phyloP scores from a whole-genome alignment of 2,888 invertebrate species.

The Drosophila picticornis region DNA sequence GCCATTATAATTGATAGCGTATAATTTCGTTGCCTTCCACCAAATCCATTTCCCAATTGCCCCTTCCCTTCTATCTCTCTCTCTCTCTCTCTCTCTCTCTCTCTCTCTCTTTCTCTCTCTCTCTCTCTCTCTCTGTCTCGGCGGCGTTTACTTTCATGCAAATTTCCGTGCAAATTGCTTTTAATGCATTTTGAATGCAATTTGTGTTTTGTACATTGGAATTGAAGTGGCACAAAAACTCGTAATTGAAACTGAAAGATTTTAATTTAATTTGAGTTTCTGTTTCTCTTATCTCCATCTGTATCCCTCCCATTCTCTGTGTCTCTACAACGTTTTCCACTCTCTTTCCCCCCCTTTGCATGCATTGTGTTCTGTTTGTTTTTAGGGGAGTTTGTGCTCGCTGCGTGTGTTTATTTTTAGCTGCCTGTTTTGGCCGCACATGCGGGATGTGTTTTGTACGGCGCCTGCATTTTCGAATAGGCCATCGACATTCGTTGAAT shows the following conservation, averaged over 20 bases:
- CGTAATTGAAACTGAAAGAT: conserved; percentile 82
- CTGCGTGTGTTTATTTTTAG: conserved; percentile 58
- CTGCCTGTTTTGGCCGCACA: conserved; percentile 38
- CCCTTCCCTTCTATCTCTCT: conserved; percentile 20
- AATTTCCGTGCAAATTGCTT: conserved; percentile 82
- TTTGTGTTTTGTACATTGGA: conserved; percentile 80
- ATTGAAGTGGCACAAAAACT: conserved; percentile 82
- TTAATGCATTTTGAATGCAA: conserved; percentile 82
- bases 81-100: conserved; percentile 33
- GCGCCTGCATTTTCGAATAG: conserved; percentile 51
- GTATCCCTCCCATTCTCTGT: conserved; percentile 30
- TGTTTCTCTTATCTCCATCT: conserved; percentile 71
- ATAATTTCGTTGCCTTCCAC: conserved; percentile 71
- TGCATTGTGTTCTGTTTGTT: conserved; percentile 41
- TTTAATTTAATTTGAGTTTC: conserved; percentile 81
- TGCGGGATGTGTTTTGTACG: conserved; percentile 59
- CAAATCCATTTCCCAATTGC: conserved; percentile 43
- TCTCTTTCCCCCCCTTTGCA: conserved; percentile 1
- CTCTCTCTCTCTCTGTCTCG: conserved; percentile 31
- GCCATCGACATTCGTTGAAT: conserved; percentile 67
- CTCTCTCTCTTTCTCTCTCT: conserved; percentile 15
- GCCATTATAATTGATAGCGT: conserved; percentile 80
- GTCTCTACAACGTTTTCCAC: background rate
- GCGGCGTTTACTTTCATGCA: conserved; percentile 69
- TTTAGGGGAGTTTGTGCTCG: conserved; percentile 23